Conservation (phyloP, 2,888 invertebrate species). For the Nomada ruficornis region DNA sequence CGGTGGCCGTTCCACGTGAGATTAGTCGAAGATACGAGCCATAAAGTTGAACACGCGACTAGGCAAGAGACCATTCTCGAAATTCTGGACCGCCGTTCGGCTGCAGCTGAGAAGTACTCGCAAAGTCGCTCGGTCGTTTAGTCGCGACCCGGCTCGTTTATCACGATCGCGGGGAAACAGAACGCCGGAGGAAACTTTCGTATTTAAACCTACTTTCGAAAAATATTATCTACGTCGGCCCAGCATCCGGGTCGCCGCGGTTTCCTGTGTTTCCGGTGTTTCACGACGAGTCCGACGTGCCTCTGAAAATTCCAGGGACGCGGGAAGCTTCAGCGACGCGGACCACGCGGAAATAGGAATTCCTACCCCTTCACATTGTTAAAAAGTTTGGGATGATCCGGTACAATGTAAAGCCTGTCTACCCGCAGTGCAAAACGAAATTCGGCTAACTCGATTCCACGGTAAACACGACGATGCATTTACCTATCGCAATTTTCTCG, state of each 20-base stretch:
- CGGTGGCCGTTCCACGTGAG: conserved; percentile 42
- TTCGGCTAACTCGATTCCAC: not conserved
- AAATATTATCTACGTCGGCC: conserved; percentile 33
- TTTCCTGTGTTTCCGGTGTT: not conserved
- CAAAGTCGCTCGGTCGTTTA: conserved; percentile 25
- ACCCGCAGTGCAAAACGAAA: not conserved
- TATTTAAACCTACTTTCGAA: conserved; percentile 21
- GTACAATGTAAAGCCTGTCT: not conserved
- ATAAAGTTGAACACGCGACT: conserved; percentile 63
- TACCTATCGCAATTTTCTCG: not conserved
- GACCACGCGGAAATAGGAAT: conserved; percentile 4
- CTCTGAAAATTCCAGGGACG: not conserved
- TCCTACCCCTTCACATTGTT: conserved; percentile 14
- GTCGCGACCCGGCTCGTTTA: conserved; percentile 10
- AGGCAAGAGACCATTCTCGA: conserved; percentile 34
- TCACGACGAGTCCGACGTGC: not conserved
- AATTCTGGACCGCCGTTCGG: conserved; percentile 19
- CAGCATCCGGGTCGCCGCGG: not conserved
- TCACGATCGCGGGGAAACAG: conserved; percentile 31
- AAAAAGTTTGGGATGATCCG: conserved; percentile 17
- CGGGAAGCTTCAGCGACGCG: not conserved
- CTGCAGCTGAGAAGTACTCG: conserved; percentile 16
- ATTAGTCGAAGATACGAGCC: conserved; percentile 65
- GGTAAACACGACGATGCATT: not conserved
- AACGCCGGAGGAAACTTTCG: conserved; percentile 24